phyloP scores from a whole-genome alignment of 2,797 vertebrate species.

The Melanotaenia boesemani region DNA sequence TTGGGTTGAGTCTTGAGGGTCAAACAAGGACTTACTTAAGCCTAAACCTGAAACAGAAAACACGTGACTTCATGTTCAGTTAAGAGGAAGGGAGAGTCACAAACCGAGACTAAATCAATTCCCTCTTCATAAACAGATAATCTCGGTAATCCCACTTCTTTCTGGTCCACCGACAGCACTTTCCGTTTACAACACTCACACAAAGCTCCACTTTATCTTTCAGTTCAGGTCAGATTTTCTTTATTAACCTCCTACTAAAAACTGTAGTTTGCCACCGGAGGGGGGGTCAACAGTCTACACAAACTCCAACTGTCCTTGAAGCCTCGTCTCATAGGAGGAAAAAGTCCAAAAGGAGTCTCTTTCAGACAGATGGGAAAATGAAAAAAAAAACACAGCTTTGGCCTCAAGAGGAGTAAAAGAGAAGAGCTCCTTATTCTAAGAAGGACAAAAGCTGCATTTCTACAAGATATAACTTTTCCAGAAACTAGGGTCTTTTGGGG shows the following conservation, averaged over 20 bases:
- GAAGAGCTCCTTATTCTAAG: background rate
- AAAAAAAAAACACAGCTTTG: background rate
- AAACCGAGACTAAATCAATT: background rate
- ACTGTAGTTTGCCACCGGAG: background rate
- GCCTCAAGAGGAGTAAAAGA: background rate
- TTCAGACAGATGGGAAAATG: background rate
- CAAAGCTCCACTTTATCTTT: background rate
- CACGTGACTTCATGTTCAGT: background rate
- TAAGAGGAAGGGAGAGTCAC: background rate
- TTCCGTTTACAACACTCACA: background rate
- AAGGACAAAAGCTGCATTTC: slow-evolving; percentile 1
- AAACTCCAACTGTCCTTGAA: background rate
- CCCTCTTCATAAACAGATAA: background rate
- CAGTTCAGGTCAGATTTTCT: background rate
- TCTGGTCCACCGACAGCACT: background rate
- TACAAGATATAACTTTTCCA: background rate
- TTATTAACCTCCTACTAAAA: background rate
- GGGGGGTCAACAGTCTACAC: background rate
- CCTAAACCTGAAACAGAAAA: background rate
- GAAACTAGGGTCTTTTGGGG: background rate
- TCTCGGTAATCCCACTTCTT: background rate
- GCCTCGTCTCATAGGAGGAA: background rate
- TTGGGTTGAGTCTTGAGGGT: background rate
- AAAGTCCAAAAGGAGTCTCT: background rate
- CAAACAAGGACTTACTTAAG: background rate